Conservation (phyloP, 53 echinoderm and acorn worm species). For the Henricia sp. region DNA sequence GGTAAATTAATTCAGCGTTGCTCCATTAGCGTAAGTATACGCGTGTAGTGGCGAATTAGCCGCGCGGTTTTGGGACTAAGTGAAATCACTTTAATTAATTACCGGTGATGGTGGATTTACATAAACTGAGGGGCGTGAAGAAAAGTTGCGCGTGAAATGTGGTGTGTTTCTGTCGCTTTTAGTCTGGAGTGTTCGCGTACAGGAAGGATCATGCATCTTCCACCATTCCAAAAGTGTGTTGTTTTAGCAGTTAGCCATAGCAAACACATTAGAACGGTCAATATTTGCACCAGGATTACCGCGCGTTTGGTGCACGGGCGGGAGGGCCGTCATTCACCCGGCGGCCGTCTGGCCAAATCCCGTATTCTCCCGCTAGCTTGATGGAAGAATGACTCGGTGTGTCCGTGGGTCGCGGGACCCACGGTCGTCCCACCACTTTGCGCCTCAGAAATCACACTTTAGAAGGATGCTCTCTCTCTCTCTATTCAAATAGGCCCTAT, state of each 20-base stretch:
- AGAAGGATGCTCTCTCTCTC: neutral
- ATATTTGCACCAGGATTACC: constrained; percentile 53
- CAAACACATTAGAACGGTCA: constrained; percentile 59
- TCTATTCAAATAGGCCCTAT: no score
- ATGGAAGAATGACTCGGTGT: constrained; percentile 22
- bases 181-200: neutral
- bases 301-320: constrained; percentile 59
- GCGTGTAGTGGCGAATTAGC: constrained; percentile 5
- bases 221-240: constrained; percentile 38
- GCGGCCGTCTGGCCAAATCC: constrained; percentile 5
- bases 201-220: constrained; percentile 48
- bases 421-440: constrained; percentile 24
- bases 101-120: constrained; percentile 27
- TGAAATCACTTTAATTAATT: constrained; percentile 50
- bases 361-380: constrained; percentile 12
- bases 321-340: constrained; percentile 31
- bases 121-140: neutral
- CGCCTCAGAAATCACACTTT: constrained; percentile 5
- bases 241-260: constrained; percentile 58
- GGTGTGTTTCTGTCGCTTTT: neutral
- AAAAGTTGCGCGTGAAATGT: neutral
- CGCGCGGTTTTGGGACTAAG: neutral
- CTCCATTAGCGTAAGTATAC: constrained; percentile 23
- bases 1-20: constrained; percentile 37
- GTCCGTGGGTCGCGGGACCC: constrained; percentile 12